Evolutionary conservation across 2,113 vertebrate species (phyloP).

Genomic region (Zosterops hypoxanthus): DNA sequence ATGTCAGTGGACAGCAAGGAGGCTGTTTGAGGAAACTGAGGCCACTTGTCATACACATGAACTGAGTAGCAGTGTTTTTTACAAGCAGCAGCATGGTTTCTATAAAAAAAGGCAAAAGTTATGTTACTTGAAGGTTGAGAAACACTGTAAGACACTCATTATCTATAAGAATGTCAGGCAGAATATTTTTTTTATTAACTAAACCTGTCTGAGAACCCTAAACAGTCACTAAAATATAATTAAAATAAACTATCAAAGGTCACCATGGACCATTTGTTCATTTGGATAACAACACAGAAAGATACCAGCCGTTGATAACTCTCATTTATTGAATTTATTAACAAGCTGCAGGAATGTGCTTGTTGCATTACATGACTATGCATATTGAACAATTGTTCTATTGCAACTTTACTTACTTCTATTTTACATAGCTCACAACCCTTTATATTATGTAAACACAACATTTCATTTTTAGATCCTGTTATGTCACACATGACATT

Average conservation of each 20-base stretch:
- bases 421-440: background rate
- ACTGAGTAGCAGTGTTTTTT: background rate
- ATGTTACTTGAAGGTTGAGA: background rate
- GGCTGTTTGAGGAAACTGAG: background rate
- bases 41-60: background rate
- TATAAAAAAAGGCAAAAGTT: background rate
- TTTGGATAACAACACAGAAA: slow-evolving; percentile 10
- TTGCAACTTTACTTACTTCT: background rate
- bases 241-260: slow-evolving; percentile 55
- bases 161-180: background rate
- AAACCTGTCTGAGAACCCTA: slow-evolving; percentile 2
- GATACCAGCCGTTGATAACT: slow-evolving; percentile 47
- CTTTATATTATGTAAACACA: background rate
- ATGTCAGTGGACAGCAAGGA: fast-evolving
- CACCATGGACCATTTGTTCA: slow-evolving; percentile 34
- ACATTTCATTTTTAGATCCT: background rate
- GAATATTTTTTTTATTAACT: background rate
- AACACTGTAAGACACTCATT: background rate
- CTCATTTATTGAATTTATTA: slow-evolving; percentile 51
- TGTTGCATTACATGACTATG: slow-evolving; percentile 3
- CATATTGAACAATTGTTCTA: background rate
- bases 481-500: background rate
- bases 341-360: slow-evolving; percentile 25
- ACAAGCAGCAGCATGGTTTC: background rate
- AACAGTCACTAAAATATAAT: background rate